Conservation (phyloP, 2,888 invertebrate genomes). For the Lordiphosa andalusiaca region DNA sequence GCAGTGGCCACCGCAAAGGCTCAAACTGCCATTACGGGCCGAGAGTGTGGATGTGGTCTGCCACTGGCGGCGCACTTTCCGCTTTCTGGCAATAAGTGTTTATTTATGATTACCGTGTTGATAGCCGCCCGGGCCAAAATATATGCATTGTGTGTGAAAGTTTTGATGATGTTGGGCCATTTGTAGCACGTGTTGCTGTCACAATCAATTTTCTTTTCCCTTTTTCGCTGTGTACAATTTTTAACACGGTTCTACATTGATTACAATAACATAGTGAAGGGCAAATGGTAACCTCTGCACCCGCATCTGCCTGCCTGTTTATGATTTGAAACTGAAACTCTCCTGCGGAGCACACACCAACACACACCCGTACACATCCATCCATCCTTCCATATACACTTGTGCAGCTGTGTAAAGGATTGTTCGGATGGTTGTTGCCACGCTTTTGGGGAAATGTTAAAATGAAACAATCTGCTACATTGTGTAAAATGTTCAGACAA, state of each 20-base stretch:
- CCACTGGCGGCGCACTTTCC: too few species aligned
- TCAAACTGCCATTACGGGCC: constrained; percentile 7
- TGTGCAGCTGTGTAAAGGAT: constrained; percentile 65
- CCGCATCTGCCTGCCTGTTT: constrained; percentile 19
- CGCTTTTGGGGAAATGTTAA: constrained; percentile 66
- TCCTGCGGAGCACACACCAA: not conserved
- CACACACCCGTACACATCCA: constrained; percentile 8
- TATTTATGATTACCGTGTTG: constrained; percentile 37
- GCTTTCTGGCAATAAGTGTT: too few species aligned
- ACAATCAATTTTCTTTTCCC: constrained; percentile 76
- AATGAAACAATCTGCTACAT: constrained; percentile 67
- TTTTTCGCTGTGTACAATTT: constrained; percentile 41
- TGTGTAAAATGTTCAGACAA: constrained; percentile 66
- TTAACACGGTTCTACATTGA: constrained; percentile 57
- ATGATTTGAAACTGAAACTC: constrained; percentile 26
- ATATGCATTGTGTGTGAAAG: constrained; percentile 26
- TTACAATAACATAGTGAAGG: constrained; percentile 30
- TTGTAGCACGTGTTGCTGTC: constrained; percentile 78
- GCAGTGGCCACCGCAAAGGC: constrained; percentile 26
- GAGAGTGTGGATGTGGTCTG: not conserved
- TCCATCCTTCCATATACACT: constrained; percentile 16
- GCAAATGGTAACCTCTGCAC: constrained; percentile 5
- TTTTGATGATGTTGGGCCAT: constrained; percentile 65
- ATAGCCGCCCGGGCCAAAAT: constrained; percentile 13
- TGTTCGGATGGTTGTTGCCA: constrained; percentile 49